Evolutionary conservation across 2,797 vertebrate genomes (phyloP), one percentile per base, ranked within the genome.

Genomic region (Taenioides sp.): DNA sequence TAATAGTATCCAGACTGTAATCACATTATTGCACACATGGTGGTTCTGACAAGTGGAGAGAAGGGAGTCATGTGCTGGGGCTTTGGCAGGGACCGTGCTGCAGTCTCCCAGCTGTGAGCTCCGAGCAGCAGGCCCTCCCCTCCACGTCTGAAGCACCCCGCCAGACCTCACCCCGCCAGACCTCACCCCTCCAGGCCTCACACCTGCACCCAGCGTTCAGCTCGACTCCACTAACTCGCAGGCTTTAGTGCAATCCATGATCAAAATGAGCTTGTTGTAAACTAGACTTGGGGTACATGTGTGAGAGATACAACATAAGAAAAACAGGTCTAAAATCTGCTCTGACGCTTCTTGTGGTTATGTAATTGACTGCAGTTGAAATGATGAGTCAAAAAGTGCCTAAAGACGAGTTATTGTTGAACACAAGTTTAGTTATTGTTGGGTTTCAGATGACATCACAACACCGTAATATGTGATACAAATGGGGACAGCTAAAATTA

Each of bases 1-100:
- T 97, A 96, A 97, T 96, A 97, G 95, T 95, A 96, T 96, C 96
- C 95, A 96, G 95, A 95, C 95, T 95, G 94, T 96, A 96, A 97
- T 96, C 95, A 96, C 95, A 96, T 96, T 97, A 96, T 96, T 95
- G 95, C 94, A 94, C 96, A 96, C 95, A 96, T 96, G 95, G 95
- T 95, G 95, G 96, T 95, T 96, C 96, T 90, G 95, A 93, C 95
- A 96, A 93, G 92, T 91, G 90, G 89, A 93, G 90, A 92, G 95
- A 95, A 94, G 90, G 92, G 95, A 95, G 95, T 95, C 96, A 97
- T 96, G 96, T 96, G 96, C 95, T 95, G 95, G 95, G 94, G 94
- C 96, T 97, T 97, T 96, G 96, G 96, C 96, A 95, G 93, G 61
- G 91, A 93, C 91, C 84, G 88, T 84, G 84, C 96, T 95, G 88